Evolutionary conservation across 2,888 invertebrate species (phyloP).

Genomic region (Anaspis maculata): DNA sequence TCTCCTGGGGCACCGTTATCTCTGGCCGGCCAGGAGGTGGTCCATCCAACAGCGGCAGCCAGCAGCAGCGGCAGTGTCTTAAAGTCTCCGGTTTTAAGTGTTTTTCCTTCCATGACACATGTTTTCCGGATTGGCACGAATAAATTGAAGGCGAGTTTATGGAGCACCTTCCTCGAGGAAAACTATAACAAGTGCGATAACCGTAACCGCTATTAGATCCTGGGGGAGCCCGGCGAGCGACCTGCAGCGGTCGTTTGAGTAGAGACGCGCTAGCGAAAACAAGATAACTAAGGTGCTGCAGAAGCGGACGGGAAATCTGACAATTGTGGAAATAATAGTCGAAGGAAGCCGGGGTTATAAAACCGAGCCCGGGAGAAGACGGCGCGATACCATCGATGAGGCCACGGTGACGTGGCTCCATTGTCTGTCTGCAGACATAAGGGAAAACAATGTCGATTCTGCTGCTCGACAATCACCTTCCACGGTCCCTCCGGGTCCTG

Average conservation of each 20-base stretch:
- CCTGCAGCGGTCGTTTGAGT: constrained; percentile 35
- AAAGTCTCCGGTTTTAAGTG: constrained; percentile 12
- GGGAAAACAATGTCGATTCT: constrained; percentile 38
- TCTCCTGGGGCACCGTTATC: constrained; percentile 22
- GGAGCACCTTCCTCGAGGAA: constrained; percentile 39
- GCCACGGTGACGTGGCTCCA: constrained; percentile 26
- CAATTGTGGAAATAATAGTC: constrained; percentile 39
- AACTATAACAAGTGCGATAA: constrained; percentile 41
- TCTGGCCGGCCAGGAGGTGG: constrained; percentile 16
- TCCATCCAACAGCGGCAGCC: constrained; percentile 3
- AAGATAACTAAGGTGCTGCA: constrained; percentile 39
- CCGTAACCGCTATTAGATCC: constrained; percentile 39
- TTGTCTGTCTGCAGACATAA: constrained; percentile 31
- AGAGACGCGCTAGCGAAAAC: constrained; percentile 30
- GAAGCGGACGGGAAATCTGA: constrained; percentile 34
- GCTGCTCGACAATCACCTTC: constrained; percentile 37
- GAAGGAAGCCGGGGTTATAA: constrained; percentile 35
- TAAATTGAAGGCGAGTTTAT: constrained; percentile 40
- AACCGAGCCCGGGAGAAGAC: constrained; percentile 30
- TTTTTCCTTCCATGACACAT: constrained; percentile 20
- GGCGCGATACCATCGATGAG: constrained; percentile 39
- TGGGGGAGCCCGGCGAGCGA: constrained; percentile 31
- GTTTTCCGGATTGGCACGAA: constrained; percentile 24
- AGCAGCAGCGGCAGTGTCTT: constrained; percentile 9
- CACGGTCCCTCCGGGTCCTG: constrained; percentile 32